Evolutionary conservation across 1,140 invertebrate species (phyloP), one percentile per base, ranked within the genome.

Genomic region (Grapholita molesta): DNA sequence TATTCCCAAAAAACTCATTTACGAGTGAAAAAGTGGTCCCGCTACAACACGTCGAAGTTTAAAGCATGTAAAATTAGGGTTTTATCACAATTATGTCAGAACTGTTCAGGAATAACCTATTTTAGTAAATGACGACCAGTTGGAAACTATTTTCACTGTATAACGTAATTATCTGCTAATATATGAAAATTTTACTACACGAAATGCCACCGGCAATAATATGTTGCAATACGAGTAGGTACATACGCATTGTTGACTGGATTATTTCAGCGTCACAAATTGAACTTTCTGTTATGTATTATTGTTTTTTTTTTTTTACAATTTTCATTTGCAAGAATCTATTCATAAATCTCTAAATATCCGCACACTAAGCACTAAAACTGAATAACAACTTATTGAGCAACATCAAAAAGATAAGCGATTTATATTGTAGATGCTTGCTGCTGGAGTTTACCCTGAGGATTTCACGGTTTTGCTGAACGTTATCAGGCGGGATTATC

Each of bases 401-500:
- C 35, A 4, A 38, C 15, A 38, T 38, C 35, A 38, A n/a, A 11
- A 23, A 23, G 9, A 11, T 0, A 12, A 9, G 23, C 18, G 24
- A 25, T 57, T 24, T 23, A 11, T 28, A 24, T 24, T 11, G n/a
- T 15, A 25, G 25, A 61, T 28, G 15, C n/a, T 6, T 4, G 11
- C 24, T 30, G 25, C 11, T 25, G 9, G 24, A 28, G 28, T 30
- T 28, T n/a, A 5, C 25, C 55, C 4, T 8, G 12, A 28, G 25
- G 55, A 61, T 61, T 15, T 28, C 21, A 61, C 7, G 25, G 25
- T 28, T 61, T 61, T 15, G 24, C 55, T 32, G 18, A 30, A 61
- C 30, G 55, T 30, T 28, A 61, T 61, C 25, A n/a, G 55, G 15
- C 28, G 12, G 55, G 55, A 61, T 61, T 61, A 61, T 61, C 55